Evolutionary conservation across 1,140 invertebrate species (phyloP).

Genomic region (Zelostemma sp.): DNA sequence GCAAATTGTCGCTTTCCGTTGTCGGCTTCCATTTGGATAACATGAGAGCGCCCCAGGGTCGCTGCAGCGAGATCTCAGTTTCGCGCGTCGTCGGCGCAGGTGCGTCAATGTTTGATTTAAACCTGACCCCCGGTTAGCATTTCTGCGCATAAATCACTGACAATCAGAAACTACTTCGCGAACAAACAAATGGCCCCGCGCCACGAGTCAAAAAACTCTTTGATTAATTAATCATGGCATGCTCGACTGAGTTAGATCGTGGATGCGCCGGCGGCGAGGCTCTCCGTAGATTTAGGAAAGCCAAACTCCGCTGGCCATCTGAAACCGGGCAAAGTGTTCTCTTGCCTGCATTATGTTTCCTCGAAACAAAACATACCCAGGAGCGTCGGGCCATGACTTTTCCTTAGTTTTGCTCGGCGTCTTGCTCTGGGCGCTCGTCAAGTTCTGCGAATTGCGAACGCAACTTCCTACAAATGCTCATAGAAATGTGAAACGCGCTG

Average conservation of each 20-base stretch:
- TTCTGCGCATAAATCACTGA: constrained; percentile 34
- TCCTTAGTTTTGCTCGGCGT: constrained; percentile 21
- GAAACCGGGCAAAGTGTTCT: constrained; percentile 8
- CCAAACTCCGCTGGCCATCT: neutral
- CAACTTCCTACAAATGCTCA: constrained; percentile 35
- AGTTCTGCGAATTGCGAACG: constrained; percentile 17
- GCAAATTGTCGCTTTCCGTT: constrained; percentile 6
- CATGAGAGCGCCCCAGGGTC: constrained; percentile 21
- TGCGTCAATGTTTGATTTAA: constrained; percentile 28
- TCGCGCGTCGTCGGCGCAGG: constrained; percentile 14
- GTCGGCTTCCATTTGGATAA: constrained; percentile 17
- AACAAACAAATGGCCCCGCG: constrained; percentile 24
- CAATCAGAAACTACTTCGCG: constrained; percentile 21
- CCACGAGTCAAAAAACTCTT: constrained; percentile 31
- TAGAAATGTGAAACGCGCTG: constrained; percentile 36
- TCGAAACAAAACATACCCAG: constrained; percentile 36
- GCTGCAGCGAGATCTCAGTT: neutral
- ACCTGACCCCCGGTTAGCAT: constrained; percentile 7
- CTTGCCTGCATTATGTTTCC: constrained; percentile 34
- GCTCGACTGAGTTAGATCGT: constrained; percentile 3
- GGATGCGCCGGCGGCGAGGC: constrained; percentile 28
- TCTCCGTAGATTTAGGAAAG: constrained; percentile 8
- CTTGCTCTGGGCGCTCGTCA: constrained; percentile 35
- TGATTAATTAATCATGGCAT: constrained; percentile 42
- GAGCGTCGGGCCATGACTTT: constrained; percentile 21